Conservation (phyloP, 1,140 invertebrate species). For the Streblospio benedicti region DNA sequence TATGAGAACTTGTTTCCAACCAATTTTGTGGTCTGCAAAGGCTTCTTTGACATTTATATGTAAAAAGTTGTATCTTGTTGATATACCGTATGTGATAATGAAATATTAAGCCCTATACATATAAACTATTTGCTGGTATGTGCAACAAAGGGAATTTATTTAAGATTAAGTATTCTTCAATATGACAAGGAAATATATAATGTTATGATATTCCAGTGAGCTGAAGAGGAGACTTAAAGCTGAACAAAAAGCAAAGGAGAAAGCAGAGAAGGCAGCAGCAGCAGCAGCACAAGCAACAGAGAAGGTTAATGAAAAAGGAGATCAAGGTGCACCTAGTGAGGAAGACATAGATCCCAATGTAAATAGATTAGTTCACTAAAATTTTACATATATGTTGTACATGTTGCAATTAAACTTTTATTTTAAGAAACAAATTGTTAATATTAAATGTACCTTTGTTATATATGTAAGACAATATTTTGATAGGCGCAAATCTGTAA, state of each 20-base stretch:
- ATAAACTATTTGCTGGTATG: too few species aligned
- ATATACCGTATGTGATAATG: too few species aligned
- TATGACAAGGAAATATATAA: too few species aligned
- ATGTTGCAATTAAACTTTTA: not conserved
- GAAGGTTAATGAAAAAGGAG: slow-evolving; percentile 20
- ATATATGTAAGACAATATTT: too few species aligned
- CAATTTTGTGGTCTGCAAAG: too few species aligned
- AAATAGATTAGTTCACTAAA: slow-evolving; percentile 18
- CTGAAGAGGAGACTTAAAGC: slow-evolving; percentile 80
- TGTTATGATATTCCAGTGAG: slow-evolving; percentile 78
- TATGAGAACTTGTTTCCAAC: too few species aligned
- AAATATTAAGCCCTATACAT: too few species aligned
- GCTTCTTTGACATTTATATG: too few species aligned
- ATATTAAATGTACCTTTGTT: slow-evolving; percentile 26
- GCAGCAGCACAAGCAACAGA: slow-evolving; percentile 34
- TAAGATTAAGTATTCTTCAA: too few species aligned
- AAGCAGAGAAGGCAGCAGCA: slow-evolving; percentile 66
- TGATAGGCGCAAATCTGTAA: too few species aligned
- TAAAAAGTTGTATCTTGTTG: too few species aligned
- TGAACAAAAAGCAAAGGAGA: slow-evolving; percentile 86
- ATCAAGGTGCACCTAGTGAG: slow-evolving; percentile 22
- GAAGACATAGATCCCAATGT: slow-evolving; percentile 85
- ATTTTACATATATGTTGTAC: not conserved
- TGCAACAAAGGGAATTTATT: too few species aligned
- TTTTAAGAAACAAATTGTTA: not conserved